A percentile compares a stretch with the other conserved stretches of the same genome.
These are phyloP conservation scores for Siniperca obscura DNA, from an alignment of 2,797 vertebrate species.

Conservation along the genomic window DNA sequence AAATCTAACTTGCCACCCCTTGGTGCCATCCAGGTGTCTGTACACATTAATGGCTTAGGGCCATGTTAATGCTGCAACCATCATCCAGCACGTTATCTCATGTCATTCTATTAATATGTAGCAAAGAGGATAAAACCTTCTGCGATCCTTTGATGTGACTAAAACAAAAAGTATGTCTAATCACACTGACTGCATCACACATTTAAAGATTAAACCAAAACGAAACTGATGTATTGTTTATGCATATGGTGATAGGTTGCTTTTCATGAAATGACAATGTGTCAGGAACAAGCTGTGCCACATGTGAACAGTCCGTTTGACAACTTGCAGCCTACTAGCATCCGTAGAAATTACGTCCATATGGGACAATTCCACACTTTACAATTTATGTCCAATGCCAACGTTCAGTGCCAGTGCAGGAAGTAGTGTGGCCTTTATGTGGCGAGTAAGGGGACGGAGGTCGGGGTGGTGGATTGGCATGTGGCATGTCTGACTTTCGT, in stretches of 20 bases:
- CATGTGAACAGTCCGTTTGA: background rate
- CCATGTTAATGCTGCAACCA: background rate
- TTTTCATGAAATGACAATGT: background rate
- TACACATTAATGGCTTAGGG: background rate
- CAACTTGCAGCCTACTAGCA: background rate
- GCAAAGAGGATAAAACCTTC: background rate
- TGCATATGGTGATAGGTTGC: background rate
- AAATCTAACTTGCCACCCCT: background rate
- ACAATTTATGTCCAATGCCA: background rate
- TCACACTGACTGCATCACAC: background rate
- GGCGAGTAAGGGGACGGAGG: background rate
- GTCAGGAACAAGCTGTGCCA: background rate
- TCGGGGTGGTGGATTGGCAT: no score
- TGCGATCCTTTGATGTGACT: background rate
- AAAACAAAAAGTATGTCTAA: background rate
- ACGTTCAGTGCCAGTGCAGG: background rate
- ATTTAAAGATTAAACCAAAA: background rate
- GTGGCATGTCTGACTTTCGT: background rate
- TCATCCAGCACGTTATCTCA: background rate
- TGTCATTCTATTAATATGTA: background rate
- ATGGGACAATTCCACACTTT: background rate
- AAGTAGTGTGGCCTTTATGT: background rate
- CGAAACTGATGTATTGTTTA: background rate
- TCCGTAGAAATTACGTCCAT: no score
- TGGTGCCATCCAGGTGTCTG: background rate